phyloP scores from a whole-genome alignment of 2,888 invertebrate genomes.

The Fragum fragum region DNA sequence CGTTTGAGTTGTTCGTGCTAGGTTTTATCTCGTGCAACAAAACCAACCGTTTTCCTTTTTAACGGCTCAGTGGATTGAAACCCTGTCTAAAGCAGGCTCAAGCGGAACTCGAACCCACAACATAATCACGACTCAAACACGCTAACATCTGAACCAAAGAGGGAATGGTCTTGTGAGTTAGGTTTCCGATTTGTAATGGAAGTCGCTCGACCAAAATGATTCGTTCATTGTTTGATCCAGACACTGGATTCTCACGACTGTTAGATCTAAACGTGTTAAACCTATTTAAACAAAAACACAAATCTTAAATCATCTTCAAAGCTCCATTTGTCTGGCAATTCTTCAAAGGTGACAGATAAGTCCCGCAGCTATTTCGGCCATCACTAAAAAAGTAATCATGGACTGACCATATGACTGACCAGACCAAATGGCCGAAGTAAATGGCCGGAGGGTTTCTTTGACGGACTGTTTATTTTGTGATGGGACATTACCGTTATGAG shows the following conservation, averaged over 20 bases:
- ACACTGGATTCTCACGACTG: background rate
- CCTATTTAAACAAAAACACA: conserved; percentile 16
- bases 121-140: no score
- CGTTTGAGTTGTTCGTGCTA: no score
- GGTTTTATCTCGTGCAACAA: no score
- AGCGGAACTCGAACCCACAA: no score
- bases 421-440: conserved; percentile 25
- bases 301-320: conserved; percentile 7
- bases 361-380: conserved; percentile 11
- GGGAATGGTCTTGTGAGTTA: no score
- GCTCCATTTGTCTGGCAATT: conserved; percentile 2
- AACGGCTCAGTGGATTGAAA: no score
- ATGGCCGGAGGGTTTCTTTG: conserved; percentile 49
- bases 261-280: conserved; percentile 15
- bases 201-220: no score
- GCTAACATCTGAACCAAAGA: no score
- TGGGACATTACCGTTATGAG: conserved; percentile 56
- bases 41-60: no score
- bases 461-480: conserved; percentile 45
- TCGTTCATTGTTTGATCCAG: background rate
- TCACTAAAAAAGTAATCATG: conserved; percentile 17
- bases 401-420: conserved; percentile 27
- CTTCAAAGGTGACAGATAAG: conserved; percentile 24
- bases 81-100: no score
- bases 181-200: no score